Conservation (phyloP, 2,888 invertebrate genomes). For the Acronicta leporina region DNA sequence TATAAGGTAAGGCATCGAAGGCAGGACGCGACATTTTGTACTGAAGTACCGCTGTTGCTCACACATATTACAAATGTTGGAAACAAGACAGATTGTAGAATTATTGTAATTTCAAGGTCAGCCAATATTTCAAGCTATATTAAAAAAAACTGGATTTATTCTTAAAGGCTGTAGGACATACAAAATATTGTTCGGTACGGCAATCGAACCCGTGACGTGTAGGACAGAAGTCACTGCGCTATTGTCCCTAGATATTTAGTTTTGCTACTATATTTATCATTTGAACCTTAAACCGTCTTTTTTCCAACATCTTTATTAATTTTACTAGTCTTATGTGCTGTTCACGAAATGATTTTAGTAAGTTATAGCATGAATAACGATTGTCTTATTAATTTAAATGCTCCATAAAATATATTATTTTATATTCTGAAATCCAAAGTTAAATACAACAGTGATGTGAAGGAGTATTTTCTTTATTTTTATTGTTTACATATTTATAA, state of each 20-base stretch:
- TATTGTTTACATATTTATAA: no score
- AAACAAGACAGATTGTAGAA: slow-evolving; percentile 15
- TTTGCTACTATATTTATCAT: no score
- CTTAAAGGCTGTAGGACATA: no score
- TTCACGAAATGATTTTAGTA: background rate
- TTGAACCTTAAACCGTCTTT: slow-evolving; percentile 2
- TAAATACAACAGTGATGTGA: no score
- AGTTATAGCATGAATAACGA: background rate
- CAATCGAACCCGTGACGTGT: no score
- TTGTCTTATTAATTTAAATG: slow-evolving; percentile 1
- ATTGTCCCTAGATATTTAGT: no score
- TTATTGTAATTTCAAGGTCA: no score
- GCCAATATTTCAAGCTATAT: no score
- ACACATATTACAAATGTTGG: background rate
- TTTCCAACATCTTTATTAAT: background rate
- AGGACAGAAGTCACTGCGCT: no score
- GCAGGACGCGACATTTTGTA: slow-evolving; percentile 56
- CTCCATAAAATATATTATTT: slow-evolving; percentile 29
- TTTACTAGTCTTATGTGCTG: slow-evolving; percentile 30
- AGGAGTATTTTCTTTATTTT: no score
- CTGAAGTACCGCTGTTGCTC: slow-evolving; percentile 41
- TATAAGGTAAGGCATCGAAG: slow-evolving; percentile 60
- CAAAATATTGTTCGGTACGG: no score
- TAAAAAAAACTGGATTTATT: no score
- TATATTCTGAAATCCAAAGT: slow-evolving; percentile 15